phyloP scores from a whole-genome alignment of 2,113 vertebrate species.

The Cacatua alba region DNA sequence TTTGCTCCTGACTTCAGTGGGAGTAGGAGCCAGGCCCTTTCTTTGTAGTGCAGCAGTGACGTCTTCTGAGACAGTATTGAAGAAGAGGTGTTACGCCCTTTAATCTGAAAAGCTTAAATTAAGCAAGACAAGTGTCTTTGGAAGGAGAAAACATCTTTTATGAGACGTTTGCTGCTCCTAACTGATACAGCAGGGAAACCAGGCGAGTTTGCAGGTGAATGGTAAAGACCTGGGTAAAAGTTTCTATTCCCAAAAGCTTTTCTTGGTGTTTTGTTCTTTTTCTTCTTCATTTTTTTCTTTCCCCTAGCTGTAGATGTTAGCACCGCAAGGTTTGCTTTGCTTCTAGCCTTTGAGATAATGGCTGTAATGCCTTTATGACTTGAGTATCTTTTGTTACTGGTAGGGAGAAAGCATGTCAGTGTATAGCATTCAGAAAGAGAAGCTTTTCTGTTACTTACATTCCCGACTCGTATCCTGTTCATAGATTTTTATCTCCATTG shows the following conservation, averaged over 20 bases:
- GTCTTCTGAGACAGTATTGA: neutral
- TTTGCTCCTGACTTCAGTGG: neutral
- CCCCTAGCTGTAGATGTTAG: neutral
- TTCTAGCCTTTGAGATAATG: neutral
- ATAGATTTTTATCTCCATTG: neutral
- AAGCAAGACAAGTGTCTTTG: neutral
- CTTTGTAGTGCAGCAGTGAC: neutral
- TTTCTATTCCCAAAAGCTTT: neutral
- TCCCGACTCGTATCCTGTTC: neutral
- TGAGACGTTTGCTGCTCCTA: neutral
- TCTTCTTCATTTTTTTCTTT: neutral
- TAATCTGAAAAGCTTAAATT: neutral
- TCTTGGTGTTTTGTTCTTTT: neutral
- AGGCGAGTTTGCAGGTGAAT: neutral
- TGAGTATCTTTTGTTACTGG: neutral
- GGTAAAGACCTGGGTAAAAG: neutral
- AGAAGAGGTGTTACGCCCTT: neutral
- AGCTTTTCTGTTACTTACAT: neutral
- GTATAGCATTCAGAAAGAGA: neutral
- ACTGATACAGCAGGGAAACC: neutral
- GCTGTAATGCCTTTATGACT: neutral
- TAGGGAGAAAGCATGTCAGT: neutral
- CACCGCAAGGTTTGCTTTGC: neutral
- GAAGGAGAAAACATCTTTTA: neutral
- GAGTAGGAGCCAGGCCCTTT: neutral